A percentile compares a stretch with the other conserved stretches of the same genome.
These are phyloP conservation scores for Actinopyga echinites DNA, from an alignment of 53 echinoderm and acorn worm species.

Conservation along the genomic window DNA sequence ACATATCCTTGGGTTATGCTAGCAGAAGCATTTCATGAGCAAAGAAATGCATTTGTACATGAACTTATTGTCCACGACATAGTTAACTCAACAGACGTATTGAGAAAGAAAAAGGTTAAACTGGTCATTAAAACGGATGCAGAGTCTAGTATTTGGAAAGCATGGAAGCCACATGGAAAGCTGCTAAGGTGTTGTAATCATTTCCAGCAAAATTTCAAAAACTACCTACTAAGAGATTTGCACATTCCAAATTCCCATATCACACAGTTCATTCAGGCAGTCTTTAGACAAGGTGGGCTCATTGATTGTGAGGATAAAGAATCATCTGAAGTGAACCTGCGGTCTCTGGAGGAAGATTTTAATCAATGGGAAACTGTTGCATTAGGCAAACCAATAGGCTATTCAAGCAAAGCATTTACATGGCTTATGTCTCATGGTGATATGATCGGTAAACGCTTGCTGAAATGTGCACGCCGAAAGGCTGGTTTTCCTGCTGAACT, in stretches of 20 bases:
- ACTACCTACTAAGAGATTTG: constrained; percentile 38
- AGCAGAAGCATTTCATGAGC: constrained; percentile 47
- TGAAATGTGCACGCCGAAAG: constrained; percentile 43
- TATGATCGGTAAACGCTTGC: constrained; percentile 39
- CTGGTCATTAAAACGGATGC: constrained; percentile 41
- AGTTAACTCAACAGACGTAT: constrained; percentile 22
- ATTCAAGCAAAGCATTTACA: constrained; percentile 36
- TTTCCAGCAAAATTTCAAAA: constrained; percentile 49
- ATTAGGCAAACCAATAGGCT: constrained; percentile 22
- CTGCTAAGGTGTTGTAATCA: constrained; percentile 50
- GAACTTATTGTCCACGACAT: constrained; percentile 46
- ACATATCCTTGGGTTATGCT: constrained; percentile 46
- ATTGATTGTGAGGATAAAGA: constrained; percentile 42
- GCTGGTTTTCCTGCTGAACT: constrained; percentile 33
- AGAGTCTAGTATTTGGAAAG: constrained; percentile 45
- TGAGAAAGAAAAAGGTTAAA: constrained; percentile 43
- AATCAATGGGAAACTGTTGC: constrained; percentile 42
- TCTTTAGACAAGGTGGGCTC: constrained; percentile 30
- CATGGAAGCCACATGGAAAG: constrained; percentile 55
- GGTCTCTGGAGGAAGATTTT: constrained; percentile 21
- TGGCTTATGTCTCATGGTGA: constrained; percentile 42
- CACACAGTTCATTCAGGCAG: constrained; percentile 34
- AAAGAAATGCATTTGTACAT: constrained; percentile 44
- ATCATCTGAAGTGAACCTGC: constrained; percentile 17
- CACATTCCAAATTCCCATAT: constrained; percentile 43